Evolutionary conservation across 1,140 invertebrate genomes (phyloP), one percentile per base, ranked within the genome.

Genomic region (Leptinotarsa undecemlineata): DNA sequence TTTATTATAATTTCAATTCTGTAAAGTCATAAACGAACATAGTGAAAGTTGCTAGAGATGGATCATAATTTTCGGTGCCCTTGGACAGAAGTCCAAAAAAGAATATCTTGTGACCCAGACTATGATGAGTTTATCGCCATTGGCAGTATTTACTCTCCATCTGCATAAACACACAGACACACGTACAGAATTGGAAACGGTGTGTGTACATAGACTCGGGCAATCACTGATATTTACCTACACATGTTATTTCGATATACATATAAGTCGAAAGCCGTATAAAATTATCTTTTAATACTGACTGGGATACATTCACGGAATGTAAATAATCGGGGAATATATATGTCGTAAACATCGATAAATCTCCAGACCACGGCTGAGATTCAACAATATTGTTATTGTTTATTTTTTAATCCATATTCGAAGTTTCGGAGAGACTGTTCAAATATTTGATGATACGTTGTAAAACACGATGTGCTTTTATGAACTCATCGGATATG

Each of bases 201-300:
- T 57, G 51, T 57, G 51, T 57, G 17, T 57, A 57, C 51, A 57
- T 14, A 57, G n/a, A 57, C 51, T 4, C 51, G 15, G 17, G 51
- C 51, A 57, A 57, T 57, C 51, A 57, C 51, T 57, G 51, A 57
- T 57, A 57, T 57, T 57, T 57, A 57, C 51, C 51, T 57, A 57
- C 51, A 57, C 51, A 57, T 57, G 51, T 57, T 57, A 17, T 57
- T 57, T 57, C 51, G 51, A 57, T 17, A n/a, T 19, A 15, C 51
- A 57, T 57, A 57, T 57, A 57, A 57, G 33, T 42, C 33, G 51
- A n/a, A 57, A 57, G 15, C 51, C 51, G n/a, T 57, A 57, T 57
- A 57, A 57, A 57, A 57, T 57, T 57, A 57, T 57, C 51, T 57
- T 57, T 57, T 57, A 57, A 57, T 57, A 57, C 51, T 57, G 51